A percentile compares a stretch with the other conserved stretches of the same genome.
Conservation (phyloP, 2,888 invertebrate genomes). For the Napeogenes sylphis region DNA sequence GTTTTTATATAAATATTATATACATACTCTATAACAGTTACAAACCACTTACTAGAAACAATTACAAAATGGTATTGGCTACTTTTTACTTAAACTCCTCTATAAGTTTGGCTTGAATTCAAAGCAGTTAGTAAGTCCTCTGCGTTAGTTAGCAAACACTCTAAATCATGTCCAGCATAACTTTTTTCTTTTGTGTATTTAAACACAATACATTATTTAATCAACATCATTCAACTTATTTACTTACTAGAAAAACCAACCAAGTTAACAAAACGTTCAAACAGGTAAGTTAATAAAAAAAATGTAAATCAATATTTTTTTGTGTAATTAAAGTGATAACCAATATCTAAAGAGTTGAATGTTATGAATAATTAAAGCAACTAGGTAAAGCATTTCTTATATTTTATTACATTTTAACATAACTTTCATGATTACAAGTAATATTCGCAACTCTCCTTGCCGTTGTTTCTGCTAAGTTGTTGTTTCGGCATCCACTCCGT, state of each 20-base stretch:
- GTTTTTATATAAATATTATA: too few relatives aligned
- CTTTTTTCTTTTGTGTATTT: constrained; percentile 54
- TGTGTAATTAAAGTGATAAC: background rate
- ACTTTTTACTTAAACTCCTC: constrained; percentile 36
- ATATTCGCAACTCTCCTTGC: constrained; percentile 55
- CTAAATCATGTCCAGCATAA: constrained; percentile 53
- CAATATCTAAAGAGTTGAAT: too few relatives aligned
- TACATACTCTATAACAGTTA: too few relatives aligned
- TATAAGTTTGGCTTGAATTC: constrained; percentile 64
- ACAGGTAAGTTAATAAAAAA: constrained; percentile 52
- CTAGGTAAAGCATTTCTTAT: too few relatives aligned
- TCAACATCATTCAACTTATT: constrained; percentile 46
- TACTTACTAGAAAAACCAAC: constrained; percentile 36
- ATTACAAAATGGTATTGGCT: too few relatives aligned
- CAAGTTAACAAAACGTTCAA: constrained; percentile 63
- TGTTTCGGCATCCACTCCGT: constrained; percentile 46
- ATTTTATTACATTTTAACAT: too few relatives aligned
- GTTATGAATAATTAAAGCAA: too few relatives aligned
- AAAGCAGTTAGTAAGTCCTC: constrained; percentile 50
- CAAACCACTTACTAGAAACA: too few relatives aligned
- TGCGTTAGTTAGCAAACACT: constrained; percentile 54
- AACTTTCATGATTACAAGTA: constrained; percentile 42
- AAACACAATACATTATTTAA: constrained; percentile 39
- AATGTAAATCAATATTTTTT: background rate
- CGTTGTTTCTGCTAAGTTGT: constrained; percentile 36